A percentile compares a stretch with the other conserved stretches of the same genome.
phyloP scores from a whole-genome alignment of 2,888 invertebrate species.

The Xestia xanthographa region DNA sequence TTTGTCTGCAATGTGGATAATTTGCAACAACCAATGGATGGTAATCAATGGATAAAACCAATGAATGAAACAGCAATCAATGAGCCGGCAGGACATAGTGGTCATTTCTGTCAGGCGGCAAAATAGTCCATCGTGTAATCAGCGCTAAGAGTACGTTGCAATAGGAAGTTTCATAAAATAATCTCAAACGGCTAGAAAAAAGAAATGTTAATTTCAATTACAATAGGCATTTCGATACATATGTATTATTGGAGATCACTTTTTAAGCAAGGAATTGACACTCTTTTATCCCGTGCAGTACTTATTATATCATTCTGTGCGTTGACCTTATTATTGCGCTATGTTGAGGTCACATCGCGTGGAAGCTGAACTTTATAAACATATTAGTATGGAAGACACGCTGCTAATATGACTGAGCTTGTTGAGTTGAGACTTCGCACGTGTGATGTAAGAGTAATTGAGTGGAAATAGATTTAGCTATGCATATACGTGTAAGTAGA shows the following conservation, averaged over 20 bases:
- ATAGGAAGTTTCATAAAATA: not conserved
- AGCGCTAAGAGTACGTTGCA: not conserved
- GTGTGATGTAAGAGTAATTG: slow-evolving; percentile 19
- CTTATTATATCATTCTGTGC: not conserved
- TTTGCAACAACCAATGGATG: not conserved
- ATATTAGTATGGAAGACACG: slow-evolving; percentile 40
- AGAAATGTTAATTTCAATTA: too few relatives aligned
- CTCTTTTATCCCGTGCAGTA: not conserved
- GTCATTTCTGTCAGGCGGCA: not conserved
- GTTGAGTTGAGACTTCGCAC: not conserved
- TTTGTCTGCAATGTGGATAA: not conserved
- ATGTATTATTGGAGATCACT: too few relatives aligned
- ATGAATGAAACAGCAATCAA: not conserved
- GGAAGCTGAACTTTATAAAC: slow-evolving; percentile 17
- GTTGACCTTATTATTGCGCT: not conserved
- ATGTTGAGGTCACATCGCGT: slow-evolving; percentile 19
- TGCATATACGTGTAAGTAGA: not conserved
- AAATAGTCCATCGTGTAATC: not conserved
- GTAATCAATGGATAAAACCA: not conserved
- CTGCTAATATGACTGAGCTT: slow-evolving; percentile 24
- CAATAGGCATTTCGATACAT: too few relatives aligned
- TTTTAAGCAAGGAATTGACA: too few relatives aligned
- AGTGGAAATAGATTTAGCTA: not conserved
- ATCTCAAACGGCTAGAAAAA: not conserved
- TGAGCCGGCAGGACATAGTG: not conserved